phyloP scores from a whole-genome alignment of 1,140 invertebrate genomes.

The Pemphigus obesinymphae region DNA sequence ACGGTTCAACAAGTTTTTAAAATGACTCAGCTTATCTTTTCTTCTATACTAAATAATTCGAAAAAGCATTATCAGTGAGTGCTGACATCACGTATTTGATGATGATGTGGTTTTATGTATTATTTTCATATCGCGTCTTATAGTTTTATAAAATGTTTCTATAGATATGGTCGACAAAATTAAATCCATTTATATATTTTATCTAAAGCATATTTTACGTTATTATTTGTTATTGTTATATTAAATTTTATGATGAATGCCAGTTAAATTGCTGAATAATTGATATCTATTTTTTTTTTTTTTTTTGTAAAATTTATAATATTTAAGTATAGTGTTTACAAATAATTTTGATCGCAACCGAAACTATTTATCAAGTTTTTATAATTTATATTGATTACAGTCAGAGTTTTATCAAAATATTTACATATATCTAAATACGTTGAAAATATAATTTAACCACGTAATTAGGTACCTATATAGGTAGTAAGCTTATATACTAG shows the following conservation, averaged over 20 bases:
- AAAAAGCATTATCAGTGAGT: neutral
- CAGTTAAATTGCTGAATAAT: neutral
- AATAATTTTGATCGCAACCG: no score
- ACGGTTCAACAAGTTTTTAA: neutral
- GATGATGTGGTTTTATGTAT: neutral
- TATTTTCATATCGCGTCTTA: neutral
- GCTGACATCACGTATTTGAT: constrained; percentile 11
- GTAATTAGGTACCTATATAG: no score
- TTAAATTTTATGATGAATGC: no score
- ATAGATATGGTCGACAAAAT: neutral
- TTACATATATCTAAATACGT: no score
- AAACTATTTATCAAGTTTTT: no score
- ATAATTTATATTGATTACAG: no score
- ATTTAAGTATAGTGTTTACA: no score
- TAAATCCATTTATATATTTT: neutral
- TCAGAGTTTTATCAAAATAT: no score
- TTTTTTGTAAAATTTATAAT: neutral
- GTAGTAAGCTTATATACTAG: no score
- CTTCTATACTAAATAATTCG: neutral
- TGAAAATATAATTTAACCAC: no score
- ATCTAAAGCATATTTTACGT: neutral
- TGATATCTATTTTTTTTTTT: no score
- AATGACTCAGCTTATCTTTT: constrained; percentile 22
- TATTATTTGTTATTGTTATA: neutral
- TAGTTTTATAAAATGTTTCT: neutral